phyloP scores from a whole-genome alignment of 2,888 invertebrate genomes.

The Zaprionus lineosus region DNA sequence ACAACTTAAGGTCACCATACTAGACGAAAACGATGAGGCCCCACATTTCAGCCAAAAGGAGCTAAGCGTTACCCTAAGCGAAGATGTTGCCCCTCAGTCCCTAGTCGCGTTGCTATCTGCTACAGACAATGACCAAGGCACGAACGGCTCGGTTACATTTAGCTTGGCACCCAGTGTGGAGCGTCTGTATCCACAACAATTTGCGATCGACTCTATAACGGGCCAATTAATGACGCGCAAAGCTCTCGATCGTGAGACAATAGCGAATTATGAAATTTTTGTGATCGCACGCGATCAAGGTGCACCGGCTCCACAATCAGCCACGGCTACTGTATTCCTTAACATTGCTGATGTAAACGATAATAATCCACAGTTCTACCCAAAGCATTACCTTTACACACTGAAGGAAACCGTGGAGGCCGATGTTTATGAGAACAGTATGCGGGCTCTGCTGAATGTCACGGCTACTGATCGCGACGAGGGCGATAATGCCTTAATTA shows the following conservation, averaged over 20 bases:
- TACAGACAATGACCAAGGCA: conserved; percentile 95
- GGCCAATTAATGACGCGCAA: conserved; percentile 91
- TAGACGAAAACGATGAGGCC: conserved; percentile 97
- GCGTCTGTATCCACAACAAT: conserved; percentile 92
- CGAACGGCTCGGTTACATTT: conserved; percentile 95
- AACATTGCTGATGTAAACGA: conserved; percentile 94
- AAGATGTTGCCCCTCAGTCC: conserved; percentile 91
- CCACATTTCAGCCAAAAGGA: conserved; percentile 91
- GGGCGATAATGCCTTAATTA: conserved; percentile 90
- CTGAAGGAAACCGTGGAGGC: conserved; percentile 84
- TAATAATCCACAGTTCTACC: conserved; percentile 96
- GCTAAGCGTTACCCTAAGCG: conserved; percentile 90
- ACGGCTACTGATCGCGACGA: conserved; percentile 93
- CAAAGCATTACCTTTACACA: conserved; percentile 91
- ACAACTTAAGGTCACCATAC: conserved; percentile 92
- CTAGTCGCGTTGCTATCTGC: conserved; percentile 93
- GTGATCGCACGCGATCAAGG: conserved; percentile 96
- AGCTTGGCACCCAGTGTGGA: conserved; percentile 90
- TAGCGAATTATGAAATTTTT: conserved; percentile 90
- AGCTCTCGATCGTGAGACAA: conserved; percentile 91
- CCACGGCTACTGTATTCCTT: conserved; percentile 93
- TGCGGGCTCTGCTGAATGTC: conserved; percentile 86
- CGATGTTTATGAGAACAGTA: conserved; percentile 7
- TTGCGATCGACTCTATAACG: conserved; percentile 91
- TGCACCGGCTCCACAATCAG: conserved; percentile 91